Evolutionary conservation across 2,888 invertebrate genomes (phyloP), one percentile per base, ranked within the genome.

Genomic region (Maniola hyperantus): DNA sequence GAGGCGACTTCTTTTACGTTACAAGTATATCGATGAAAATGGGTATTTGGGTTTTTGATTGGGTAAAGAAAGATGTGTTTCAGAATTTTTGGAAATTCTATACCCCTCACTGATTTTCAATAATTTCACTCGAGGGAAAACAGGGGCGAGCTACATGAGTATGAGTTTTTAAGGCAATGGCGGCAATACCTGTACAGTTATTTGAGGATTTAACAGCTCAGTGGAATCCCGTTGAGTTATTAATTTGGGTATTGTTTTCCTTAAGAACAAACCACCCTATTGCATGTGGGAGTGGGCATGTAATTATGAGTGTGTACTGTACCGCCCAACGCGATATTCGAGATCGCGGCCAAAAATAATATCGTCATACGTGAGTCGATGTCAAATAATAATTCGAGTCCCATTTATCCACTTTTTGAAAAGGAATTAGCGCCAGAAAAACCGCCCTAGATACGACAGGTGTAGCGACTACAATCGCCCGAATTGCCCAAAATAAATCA

Each of bases 401-500:
- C 46, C 18, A 46, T 48, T 59, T 48, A 15, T 18, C 46, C 34
- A 46, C 11, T 42, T 59, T 59, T 59, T 59, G 4, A 5, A 39
- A 39, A 39, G 58, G 26, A n/a, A 46, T 11, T 7, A 51, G 20
- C 46, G 15, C 20, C 15, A 15, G 7, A 36, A 55, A 66, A 64
- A 68, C n/a, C 51, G 57, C 51, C 64, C 48, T 57, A 55, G 42
- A 50, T 13, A 13, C 55, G 44, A 48, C 58, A 65, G 65, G 58
- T 68, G 65, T 65, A 68, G 34, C 46, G 55, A 42, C 48, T 39
- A 66, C 33, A 55, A 50, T 66, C 33, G 39, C 61, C 15, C 60
- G 61, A 26, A 18, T 42, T 67, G 78, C 77, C 74, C 73, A 79
- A 87, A 86, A 82, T 83, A 83, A 83, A 81, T 83, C 83, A 87